Conservation (phyloP, 2,113 vertebrate species). For the Centropus bengalensis region DNA sequence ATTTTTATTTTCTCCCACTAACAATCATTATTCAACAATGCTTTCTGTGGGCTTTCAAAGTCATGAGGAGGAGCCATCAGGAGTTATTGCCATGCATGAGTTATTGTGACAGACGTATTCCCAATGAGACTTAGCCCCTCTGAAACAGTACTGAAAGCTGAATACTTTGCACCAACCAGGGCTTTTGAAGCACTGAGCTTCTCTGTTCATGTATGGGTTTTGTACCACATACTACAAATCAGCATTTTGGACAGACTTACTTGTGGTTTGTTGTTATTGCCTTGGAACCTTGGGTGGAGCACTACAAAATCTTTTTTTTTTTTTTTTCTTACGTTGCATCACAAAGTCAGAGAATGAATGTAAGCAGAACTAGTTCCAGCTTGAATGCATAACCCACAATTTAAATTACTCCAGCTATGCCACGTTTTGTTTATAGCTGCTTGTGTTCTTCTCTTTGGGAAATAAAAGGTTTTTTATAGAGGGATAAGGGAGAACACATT, state of each 20-base stretch:
- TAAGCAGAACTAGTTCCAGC: background rate
- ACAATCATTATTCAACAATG: background rate
- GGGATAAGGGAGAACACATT: background rate
- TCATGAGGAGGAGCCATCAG: background rate
- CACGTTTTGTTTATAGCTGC: slow-evolving; percentile 25
- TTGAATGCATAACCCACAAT: background rate
- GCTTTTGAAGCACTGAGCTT: background rate
- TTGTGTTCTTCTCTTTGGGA: background rate
- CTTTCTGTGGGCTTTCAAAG: background rate
- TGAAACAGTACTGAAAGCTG: background rate
- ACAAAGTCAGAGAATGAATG: background rate
- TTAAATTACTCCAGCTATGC: background rate
- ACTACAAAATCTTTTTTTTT: background rate
- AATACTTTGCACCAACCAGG: background rate
- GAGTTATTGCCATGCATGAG: background rate
- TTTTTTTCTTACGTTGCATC: slow-evolving; percentile 8
- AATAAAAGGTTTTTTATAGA: slow-evolving; percentile 38
- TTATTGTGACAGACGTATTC: background rate
- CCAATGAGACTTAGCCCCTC: background rate
- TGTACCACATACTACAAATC: background rate
- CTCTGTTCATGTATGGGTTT: background rate
- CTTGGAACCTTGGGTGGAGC: background rate
- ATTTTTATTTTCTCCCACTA: slow-evolving; percentile 1
- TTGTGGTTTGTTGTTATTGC: slow-evolving; percentile 22
- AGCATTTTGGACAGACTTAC: background rate